Percentiles rank a stretch among this genome's conserved stretches.
phyloP scores from a whole-genome alignment of 2,888 invertebrate genomes.

The Dysmachus trigonus region DNA sequence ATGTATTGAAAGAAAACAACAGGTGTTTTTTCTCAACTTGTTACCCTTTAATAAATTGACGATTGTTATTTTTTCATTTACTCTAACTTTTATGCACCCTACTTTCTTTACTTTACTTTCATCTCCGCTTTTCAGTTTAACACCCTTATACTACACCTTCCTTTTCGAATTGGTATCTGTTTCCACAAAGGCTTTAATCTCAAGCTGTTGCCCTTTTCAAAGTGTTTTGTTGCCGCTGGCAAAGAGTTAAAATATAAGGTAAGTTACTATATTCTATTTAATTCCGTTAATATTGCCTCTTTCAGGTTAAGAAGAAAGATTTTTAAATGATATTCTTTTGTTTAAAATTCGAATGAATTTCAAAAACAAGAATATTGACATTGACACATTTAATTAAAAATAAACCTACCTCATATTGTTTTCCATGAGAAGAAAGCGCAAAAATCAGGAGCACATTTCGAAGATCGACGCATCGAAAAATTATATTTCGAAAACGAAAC shows the following conservation, averaged over 20 bases:
- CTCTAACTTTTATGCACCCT: background rate
- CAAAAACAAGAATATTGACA: too few relatives aligned
- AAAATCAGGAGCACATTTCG: too few relatives aligned
- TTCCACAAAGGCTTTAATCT: background rate
- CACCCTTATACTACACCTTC: background rate
- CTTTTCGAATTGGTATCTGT: background rate
- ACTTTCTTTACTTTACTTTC: too few relatives aligned
- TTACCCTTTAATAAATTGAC: background rate
- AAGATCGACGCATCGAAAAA: too few relatives aligned
- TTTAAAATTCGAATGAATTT: too few relatives aligned
- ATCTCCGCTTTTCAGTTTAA: background rate
- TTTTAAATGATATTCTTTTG: too few relatives aligned
- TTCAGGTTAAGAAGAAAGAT: too few relatives aligned
- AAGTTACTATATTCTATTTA: background rate
- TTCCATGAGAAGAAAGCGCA: too few relatives aligned
- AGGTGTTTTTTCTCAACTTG: background rate
- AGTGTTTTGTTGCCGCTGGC: background rate
- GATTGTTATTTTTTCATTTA: background rate
- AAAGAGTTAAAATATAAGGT: background rate
- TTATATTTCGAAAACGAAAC: too few relatives aligned
- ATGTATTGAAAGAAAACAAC: slow-evolving; percentile 42
- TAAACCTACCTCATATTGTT: too few relatives aligned
- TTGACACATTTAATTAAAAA: too few relatives aligned
- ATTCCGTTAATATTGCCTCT: background rate
- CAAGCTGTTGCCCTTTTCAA: background rate